A percentile compares a stretch with the other conserved stretches of the same genome.
Conservation (phyloP, 2,113 vertebrate genomes). For the Lepus timidus region DNA sequence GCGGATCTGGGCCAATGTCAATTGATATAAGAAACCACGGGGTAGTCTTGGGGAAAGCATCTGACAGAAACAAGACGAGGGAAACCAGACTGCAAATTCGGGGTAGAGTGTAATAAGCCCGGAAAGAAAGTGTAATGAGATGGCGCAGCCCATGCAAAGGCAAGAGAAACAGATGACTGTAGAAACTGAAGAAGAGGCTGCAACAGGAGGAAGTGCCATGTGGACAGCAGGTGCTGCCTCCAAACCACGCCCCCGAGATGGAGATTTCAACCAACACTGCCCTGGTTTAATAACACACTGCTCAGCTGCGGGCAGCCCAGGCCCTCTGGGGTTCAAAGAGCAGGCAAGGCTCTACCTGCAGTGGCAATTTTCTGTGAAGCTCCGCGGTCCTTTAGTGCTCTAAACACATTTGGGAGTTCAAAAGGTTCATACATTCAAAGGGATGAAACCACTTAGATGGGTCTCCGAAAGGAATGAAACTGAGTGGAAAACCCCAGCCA, state of each 20-base stretch:
- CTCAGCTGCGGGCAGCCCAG: neutral
- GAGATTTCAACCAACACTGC: neutral
- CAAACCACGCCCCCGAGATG: neutral
- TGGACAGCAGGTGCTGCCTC: too few relatives aligned
- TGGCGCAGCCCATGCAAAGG: neutral
- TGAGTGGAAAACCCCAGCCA: neutral
- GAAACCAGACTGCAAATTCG: slow-evolving; percentile 14
- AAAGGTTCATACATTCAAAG: slow-evolving; percentile 17
- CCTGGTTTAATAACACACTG: neutral
- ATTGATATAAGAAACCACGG: slow-evolving; percentile 42
- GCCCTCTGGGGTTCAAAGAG: neutral
- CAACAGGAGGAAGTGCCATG: neutral
- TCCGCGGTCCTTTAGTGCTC: neutral
- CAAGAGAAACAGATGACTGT: neutral
- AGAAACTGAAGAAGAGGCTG: neutral
- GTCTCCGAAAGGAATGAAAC: neutral
- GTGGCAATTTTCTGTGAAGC: neutral
- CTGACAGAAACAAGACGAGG: neutral
- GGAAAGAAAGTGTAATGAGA: neutral
- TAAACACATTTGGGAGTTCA: neutral
- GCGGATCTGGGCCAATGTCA: neutral
- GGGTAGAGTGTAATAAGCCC: neutral
- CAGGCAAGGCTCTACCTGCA: neutral
- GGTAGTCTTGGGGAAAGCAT: neutral
- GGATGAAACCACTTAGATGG: neutral